Conservation (phyloP, 23 tunicate species). For the Ciona savignyi region DNA sequence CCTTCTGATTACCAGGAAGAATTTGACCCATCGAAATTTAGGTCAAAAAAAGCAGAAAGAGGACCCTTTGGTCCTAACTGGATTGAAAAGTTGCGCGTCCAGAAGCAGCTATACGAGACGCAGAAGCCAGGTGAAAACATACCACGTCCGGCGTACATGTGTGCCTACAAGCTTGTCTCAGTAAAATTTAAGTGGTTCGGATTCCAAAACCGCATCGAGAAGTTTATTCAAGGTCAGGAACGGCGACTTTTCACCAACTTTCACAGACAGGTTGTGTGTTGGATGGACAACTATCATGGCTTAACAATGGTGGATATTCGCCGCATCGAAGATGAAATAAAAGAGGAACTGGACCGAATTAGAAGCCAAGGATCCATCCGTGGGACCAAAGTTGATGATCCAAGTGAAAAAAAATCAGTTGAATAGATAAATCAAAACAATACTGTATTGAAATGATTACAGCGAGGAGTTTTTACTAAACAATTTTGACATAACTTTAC, state of each 20-base stretch:
- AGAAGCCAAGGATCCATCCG: slow-evolving; percentile 47
- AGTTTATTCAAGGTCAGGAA: slow-evolving; percentile 53
- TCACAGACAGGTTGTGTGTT: slow-evolving; percentile 83
- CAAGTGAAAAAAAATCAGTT: background rate
- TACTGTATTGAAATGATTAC: too few relatives aligned
- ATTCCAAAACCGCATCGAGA: slow-evolving; percentile 64
- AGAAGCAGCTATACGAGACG: slow-evolving; percentile 2
- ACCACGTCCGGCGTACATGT: slow-evolving; percentile 38
- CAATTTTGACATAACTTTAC: too few relatives aligned
- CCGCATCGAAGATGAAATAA: slow-evolving; percentile 75
- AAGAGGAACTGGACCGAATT: slow-evolving; percentile 68
- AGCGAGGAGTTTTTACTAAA: too few relatives aligned
- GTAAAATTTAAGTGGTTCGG: slow-evolving; percentile 84
- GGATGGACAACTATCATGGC: slow-evolving; percentile 92
- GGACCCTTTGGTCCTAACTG: slow-evolving; percentile 65
- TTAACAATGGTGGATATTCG: slow-evolving; percentile 88
- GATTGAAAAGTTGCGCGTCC: slow-evolving; percentile 52
- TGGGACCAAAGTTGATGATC: slow-evolving; percentile 52
- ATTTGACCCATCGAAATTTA: slow-evolving; percentile 45
- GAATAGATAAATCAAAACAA: too few relatives aligned
- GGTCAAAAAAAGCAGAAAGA: slow-evolving; percentile 37
- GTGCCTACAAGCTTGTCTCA: slow-evolving; percentile 85
- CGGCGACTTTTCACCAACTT: slow-evolving; percentile 58
- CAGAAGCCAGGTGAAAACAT: slow-evolving; percentile 6
- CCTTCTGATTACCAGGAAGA: slow-evolving; percentile 58